A percentile compares a stretch with the other conserved stretches of the same genome.
phyloP scores from a whole-genome alignment of 2,888 invertebrate genomes.

The Perithous albicinctus region DNA sequence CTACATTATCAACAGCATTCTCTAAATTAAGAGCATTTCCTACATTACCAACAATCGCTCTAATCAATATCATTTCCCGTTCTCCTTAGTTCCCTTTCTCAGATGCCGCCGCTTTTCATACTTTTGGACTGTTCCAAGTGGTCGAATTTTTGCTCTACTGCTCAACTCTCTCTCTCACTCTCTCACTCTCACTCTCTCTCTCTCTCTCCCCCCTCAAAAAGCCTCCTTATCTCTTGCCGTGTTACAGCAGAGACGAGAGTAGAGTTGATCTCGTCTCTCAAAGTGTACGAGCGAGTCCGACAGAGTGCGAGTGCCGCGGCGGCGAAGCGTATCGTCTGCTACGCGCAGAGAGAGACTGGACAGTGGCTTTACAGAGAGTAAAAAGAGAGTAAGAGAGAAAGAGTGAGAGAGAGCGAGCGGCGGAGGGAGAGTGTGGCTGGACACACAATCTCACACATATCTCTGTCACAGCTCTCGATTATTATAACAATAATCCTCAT shows the following conservation, averaged over 20 bases:
- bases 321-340: conserved; percentile 69
- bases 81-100: conserved; percentile 16
- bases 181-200: too few relatives aligned
- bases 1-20: too few relatives aligned
- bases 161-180: too few relatives aligned
- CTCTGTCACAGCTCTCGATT: conserved; percentile 51
- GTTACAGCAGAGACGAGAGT: too few relatives aligned
- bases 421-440: conserved; percentile 65
- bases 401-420: too few relatives aligned
- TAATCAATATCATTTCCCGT: not conserved
- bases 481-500: too few relatives aligned
- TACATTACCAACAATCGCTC: conserved; percentile 48
- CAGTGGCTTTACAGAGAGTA: too few relatives aligned
- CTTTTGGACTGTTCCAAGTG: conserved; percentile 52
- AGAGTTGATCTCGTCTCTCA: conserved; percentile 1
- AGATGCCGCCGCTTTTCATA: conserved; percentile 26
- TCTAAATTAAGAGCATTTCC: not conserved
- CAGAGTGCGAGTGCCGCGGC: conserved; percentile 58
- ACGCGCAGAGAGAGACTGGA: conserved; percentile 61
- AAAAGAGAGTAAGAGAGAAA: too few relatives aligned
- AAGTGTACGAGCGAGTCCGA: not conserved
- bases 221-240: not conserved
- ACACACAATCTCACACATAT: too few relatives aligned
- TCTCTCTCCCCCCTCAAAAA: not conserved
- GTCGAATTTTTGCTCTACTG: too few relatives aligned